Conservation (phyloP, 2,113 vertebrate genomes). For the Sturnus vulgaris region DNA sequence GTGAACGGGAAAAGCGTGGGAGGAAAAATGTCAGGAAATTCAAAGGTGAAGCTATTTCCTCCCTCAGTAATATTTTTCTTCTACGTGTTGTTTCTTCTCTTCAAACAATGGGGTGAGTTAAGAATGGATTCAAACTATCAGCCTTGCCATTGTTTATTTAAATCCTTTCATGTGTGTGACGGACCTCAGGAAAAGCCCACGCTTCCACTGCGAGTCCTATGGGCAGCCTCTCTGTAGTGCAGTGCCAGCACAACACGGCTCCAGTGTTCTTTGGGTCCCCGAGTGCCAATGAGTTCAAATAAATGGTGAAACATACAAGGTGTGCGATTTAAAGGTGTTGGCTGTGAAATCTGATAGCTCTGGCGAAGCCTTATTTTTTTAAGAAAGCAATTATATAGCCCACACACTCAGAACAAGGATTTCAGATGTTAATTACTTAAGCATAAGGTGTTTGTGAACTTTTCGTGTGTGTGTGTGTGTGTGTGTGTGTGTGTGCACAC, state of each 20-base stretch:
- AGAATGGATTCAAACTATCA: constrained; percentile 46
- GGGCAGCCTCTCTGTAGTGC: background rate
- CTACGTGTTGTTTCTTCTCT: constrained; percentile 57
- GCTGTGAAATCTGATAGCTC: constrained; percentile 3
- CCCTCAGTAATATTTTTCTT: constrained; percentile 54
- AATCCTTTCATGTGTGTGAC: constrained; percentile 53
- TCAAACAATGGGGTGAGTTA: constrained; percentile 60
- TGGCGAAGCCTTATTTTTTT: background rate
- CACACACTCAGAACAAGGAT: background rate
- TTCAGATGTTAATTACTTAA: background rate
- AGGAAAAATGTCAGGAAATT: constrained; percentile 75
- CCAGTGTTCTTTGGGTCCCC: background rate
- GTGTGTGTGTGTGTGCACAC: background rate
- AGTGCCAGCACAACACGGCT: background rate
- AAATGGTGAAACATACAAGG: background rate
- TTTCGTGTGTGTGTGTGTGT: background rate
- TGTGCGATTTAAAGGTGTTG: background rate
- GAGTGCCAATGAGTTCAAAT: background rate
- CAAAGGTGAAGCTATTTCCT: constrained; percentile 72
- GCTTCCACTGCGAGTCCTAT: constrained; percentile 8
- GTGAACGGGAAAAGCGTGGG: constrained; percentile 67
- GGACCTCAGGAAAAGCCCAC: constrained; percentile 35
- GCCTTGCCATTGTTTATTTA: constrained; percentile 48
- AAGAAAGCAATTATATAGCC: background rate
- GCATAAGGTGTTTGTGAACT: background rate